A percentile compares a stretch with the other conserved stretches of the same genome.
Evolutionary conservation across 2,797 vertebrate species (phyloP).

Genomic region (Scolopax rusticola): DNA sequence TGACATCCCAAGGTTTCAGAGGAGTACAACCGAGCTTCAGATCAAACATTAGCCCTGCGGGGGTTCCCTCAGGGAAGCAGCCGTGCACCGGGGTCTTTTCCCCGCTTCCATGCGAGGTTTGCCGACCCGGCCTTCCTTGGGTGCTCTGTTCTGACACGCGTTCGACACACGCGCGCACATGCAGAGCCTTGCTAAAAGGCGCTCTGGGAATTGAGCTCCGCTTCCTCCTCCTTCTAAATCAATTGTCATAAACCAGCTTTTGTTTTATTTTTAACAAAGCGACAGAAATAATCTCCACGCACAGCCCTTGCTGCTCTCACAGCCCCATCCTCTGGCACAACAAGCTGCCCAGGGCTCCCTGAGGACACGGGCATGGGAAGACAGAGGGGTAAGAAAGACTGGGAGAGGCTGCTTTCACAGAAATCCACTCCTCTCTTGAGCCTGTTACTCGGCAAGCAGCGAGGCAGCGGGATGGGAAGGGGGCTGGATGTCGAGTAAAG

Average conservation of each 20-base stretch:
- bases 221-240: conserved; percentile 53
- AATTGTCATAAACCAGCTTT: conserved; percentile 55
- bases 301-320: neutral
- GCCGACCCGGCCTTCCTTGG: conserved; percentile 55
- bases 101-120: conserved; percentile 52
- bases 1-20: conserved; percentile 75
- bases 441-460: neutral
- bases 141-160: conserved; percentile 53
- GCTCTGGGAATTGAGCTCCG: conserved; percentile 58
- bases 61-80: conserved; percentile 73
- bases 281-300: neutral
- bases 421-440: neutral
- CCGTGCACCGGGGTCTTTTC: conserved; percentile 49
- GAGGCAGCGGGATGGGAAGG: neutral
- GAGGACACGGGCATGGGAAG: neutral
- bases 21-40: conserved; percentile 68
- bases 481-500: neutral
- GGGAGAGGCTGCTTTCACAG: neutral
- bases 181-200: conserved; percentile 58
- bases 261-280: conserved; percentile 67
- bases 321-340: neutral
- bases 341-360: neutral
- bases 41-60: conserved; percentile 76
- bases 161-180: neutral
- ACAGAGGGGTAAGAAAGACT: neutral